Base-by-base conservation (phyloP, 2,797 vertebrate species). In the Myotis findleyi region DNA sequence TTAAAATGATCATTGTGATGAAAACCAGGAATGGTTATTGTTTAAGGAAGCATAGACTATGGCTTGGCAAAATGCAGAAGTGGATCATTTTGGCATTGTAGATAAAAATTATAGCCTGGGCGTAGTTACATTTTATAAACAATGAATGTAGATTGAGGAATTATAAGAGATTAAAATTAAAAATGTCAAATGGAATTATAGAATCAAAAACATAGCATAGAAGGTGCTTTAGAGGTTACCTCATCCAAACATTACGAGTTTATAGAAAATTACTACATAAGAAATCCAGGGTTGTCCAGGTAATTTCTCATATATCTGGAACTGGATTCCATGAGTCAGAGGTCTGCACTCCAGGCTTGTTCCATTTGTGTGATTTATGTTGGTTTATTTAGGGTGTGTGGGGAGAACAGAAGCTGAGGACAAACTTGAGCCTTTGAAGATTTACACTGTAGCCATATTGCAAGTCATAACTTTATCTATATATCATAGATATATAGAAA, bases 171-270 rank as follows among this genome's bases (percentile, higher is more conserved):
- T 51, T 73, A 41, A 91, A 57, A 68, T 49, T 27, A 76, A 89
- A 4, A 11, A 14, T 59, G 30, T 69, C 47, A 62, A 51, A 5
- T 55, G 9, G n/a, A 91, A 62, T 87, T 71, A 41, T 1, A 36
- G 51, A 69, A 73, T 91, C 21, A 72, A 91, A 94, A 91, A 7
- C 17, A 2, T 41, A 47, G 2, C 36, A 14, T 33, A 80, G 66
- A 95, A 93, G 23, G 14, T 79, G 6, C 30, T 73, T 89, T 84
- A n/a, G 7, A 91, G 79, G 93, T 68, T 11, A 89, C 62, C 0
- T 79, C 18, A 87, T n/a, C 23, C 30, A 33, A 33, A 62, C 8
- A 17, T 89, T 59, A 79, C 49, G 44, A 93, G 75, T 36, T 91
- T 73, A 59, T 12, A 87, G 64, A 79, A 66, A 71, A 51, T 68